Evolutionary conservation across 2,113 vertebrate genomes (phyloP).

Genomic region (Oryzias curvinotus): DNA sequence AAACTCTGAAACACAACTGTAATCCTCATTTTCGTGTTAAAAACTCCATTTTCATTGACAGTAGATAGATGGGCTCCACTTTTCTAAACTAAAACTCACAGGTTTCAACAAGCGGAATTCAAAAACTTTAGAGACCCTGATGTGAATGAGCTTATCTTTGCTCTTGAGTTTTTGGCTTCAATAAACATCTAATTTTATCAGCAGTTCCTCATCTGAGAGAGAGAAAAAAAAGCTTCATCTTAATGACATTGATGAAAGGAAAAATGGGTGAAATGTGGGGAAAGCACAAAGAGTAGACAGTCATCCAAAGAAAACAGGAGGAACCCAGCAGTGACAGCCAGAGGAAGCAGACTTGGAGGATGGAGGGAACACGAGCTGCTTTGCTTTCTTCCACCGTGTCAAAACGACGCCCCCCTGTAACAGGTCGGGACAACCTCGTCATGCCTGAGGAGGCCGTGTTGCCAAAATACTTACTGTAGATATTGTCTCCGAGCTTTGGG

Average conservation of each 20-base stretch:
- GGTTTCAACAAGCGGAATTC: too few relatives aligned
- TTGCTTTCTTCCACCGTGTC: slow-evolving; percentile 33
- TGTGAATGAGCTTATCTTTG: too few relatives aligned
- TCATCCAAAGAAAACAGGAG: slow-evolving; percentile 6
- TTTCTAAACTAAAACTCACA: too few relatives aligned
- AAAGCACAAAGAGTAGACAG: slow-evolving; percentile 14
- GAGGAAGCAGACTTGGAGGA: slow-evolving; percentile 20
- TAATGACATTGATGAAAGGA: not conserved
- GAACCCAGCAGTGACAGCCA: not conserved
- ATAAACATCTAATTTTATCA: too few relatives aligned
- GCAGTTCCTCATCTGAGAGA: too few relatives aligned
- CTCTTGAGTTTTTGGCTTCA: too few relatives aligned
- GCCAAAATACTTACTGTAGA: slow-evolving; percentile 49
- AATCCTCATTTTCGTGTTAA: too few relatives aligned
- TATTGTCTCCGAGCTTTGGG: slow-evolving; percentile 35
- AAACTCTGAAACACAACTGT: too few relatives aligned
- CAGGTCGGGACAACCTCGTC: slow-evolving; percentile 49
- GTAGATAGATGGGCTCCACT: too few relatives aligned
- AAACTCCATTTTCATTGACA: too few relatives aligned
- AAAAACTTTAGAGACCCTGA: too few relatives aligned
- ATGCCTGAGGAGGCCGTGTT: slow-evolving; percentile 21
- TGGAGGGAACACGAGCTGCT: slow-evolving; percentile 22
- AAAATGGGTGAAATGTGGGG: not conserved
- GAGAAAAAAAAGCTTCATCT: too few relatives aligned
- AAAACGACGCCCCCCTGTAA: slow-evolving; percentile 29